A percentile compares a stretch with the other conserved stretches of the same genome.
Conservation (phyloP, 2,113 vertebrate species). For the Candoia aspera region DNA sequence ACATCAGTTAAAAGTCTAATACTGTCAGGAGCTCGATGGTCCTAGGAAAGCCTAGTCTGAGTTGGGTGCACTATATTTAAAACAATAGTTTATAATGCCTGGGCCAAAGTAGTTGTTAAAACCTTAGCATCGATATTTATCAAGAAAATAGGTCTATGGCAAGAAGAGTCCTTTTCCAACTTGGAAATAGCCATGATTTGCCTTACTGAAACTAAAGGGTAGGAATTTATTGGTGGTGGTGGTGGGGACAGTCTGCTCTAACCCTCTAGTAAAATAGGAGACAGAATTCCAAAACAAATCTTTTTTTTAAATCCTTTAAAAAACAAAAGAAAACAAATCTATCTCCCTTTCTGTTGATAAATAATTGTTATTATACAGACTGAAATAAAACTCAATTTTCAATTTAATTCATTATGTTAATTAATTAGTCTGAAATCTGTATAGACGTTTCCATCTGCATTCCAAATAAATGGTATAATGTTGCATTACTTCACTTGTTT, state of each 20-base stretch:
- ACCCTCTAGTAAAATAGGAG: neutral
- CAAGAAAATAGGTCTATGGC: too few relatives aligned
- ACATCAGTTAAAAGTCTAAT: too few relatives aligned
- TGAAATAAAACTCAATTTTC: neutral
- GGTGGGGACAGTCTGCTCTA: neutral
- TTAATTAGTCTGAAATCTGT: neutral
- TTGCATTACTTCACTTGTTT: neutral
- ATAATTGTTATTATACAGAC: neutral
- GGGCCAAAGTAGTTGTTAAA: too few relatives aligned
- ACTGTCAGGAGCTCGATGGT: too few relatives aligned
- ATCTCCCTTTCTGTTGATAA: neutral
- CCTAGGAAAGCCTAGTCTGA: too few relatives aligned
- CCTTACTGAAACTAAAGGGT: too few relatives aligned
- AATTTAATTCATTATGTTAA: neutral
- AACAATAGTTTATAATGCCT: too few relatives aligned
- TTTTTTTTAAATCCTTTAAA: neutral
- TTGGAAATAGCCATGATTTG: too few relatives aligned
- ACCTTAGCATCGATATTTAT: too few relatives aligned
- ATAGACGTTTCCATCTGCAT: neutral
- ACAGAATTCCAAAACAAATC: neutral
- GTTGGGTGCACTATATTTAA: too few relatives aligned
- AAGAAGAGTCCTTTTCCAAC: too few relatives aligned
- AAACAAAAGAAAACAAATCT: neutral
- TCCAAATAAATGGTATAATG: neutral
- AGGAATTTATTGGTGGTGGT: too few relatives aligned